phyloP scores from a whole-genome alignment of 2,797 vertebrate species.

The Xenops minutus region DNA sequence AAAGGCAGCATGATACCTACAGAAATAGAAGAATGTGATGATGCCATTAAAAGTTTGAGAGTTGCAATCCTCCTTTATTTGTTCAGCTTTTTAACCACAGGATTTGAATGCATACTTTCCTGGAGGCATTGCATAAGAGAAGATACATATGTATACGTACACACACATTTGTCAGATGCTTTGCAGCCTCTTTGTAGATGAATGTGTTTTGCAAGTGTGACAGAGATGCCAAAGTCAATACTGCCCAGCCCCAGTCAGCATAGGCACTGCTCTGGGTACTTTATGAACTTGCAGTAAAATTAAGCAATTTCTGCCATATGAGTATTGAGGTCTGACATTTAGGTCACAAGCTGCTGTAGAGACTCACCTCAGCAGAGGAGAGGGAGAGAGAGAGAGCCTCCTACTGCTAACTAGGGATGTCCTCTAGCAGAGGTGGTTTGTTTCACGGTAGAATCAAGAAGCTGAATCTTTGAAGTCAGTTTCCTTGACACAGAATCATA shows the following conservation, averaged over 20 bases:
- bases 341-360: background rate
- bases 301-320: background rate
- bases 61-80: background rate
- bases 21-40: background rate
- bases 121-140: background rate
- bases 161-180: background rate
- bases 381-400: background rate
- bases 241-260: background rate
- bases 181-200: background rate
- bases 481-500: background rate
- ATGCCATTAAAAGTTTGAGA: background rate
- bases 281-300: background rate
- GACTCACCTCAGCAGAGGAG: background rate
- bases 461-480: background rate
- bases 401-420: background rate
- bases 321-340: background rate
- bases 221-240: background rate
- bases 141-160: fast-evolving
- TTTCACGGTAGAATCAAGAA: background rate
- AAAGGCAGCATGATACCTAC: background rate
- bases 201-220: background rate
- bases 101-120: background rate
- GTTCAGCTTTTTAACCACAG: background rate
- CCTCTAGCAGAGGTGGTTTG: background rate
- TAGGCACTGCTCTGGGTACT: background rate